Base-by-base conservation (phyloP, 1,140 invertebrate genomes). In the Schlechtendalia chinensis region DNA sequence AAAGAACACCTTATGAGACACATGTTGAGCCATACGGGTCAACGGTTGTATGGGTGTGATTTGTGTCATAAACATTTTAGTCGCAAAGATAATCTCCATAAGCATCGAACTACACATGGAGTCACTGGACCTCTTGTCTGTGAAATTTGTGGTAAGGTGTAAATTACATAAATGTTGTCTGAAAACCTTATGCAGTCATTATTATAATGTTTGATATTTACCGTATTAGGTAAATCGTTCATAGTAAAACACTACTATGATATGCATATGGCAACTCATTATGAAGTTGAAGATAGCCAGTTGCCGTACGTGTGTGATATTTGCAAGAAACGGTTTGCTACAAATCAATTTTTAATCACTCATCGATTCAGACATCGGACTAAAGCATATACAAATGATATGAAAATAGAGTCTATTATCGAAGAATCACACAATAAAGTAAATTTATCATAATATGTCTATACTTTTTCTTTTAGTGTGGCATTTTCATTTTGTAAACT, bases 61-160 rank as follows among this genome's bases (percentile, higher is more conserved):
- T 87, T 93, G 10, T 94, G 93, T 85, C 89, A 89, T 5, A 93
- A 93, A 83, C 89, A 89, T 65, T 94, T 94, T 82, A 91, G 91
- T 0, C 88, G 92, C 1, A 93, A 93, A 83, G 91, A 93, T 83
- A 93, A 93, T 84, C 85, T 94, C 0, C 89, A 91, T 77, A 92
- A 93, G 82, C 93, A 94, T 84, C 87, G 88, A 77, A 89, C 88
- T 84, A 88, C 89, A 5, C 90, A 93, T 85, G 91, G 89, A 56
- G 89, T 90, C 50, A 87, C 89, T 12, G 89, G 89, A 0, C 90
- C 91, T 12, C 93, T 89, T 84, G 89, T 89, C 16, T 94, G 93
- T 85, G 89, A 91, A 75, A 88, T 90, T 59, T 90, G 91, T 84
- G 91, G 92, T 71, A 92, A 91, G n/a, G n/a, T n/a, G 80, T 82